Evolutionary conservation across 30 jellyfish, hydroid and myxozoan species (phyloP).

Genomic region (Morbakka virulenta): DNA sequence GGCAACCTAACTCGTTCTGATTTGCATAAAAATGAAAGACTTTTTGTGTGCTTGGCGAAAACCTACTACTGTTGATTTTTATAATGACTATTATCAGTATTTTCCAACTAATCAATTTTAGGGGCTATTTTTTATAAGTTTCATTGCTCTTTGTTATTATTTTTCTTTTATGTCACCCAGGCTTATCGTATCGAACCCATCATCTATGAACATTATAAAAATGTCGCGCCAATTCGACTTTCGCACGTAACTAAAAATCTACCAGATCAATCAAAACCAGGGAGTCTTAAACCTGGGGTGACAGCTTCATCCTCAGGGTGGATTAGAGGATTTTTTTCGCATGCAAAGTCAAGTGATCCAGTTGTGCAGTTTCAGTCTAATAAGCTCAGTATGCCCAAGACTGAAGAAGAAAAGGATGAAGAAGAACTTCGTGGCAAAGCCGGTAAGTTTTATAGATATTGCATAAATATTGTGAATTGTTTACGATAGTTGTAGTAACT

Average conservation of each 20-base stretch:
- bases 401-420: slow-evolving; percentile 54
- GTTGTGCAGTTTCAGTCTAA: not conserved
- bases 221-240: slow-evolving; percentile 78
- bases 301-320: slow-evolving; percentile 57
- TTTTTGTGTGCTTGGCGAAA: too few species aligned
- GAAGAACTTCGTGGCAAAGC: slow-evolving; percentile 48
- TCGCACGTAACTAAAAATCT: slow-evolving; percentile 46
- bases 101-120: too few species aligned
- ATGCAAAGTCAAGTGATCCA: not conserved
- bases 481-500: too few species aligned
- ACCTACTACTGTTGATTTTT: too few species aligned
- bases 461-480: too few species aligned
- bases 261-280: not conserved
- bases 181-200: slow-evolving; percentile 94
- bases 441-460: slow-evolving; percentile 17
- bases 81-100: too few species aligned
- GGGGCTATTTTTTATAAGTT: too few species aligned
- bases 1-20: too few species aligned
- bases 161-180: too few species aligned
- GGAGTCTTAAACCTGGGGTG: slow-evolving; percentile 28
- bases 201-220: slow-evolving; percentile 71
- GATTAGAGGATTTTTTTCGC: slow-evolving; percentile 37
- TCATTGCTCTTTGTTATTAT: too few species aligned
- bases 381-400: slow-evolving; percentile 53
- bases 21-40: too few species aligned